Evolutionary conservation across 2,113 vertebrate species (phyloP).

Genomic region (Puffinus mauretanicus): DNA sequence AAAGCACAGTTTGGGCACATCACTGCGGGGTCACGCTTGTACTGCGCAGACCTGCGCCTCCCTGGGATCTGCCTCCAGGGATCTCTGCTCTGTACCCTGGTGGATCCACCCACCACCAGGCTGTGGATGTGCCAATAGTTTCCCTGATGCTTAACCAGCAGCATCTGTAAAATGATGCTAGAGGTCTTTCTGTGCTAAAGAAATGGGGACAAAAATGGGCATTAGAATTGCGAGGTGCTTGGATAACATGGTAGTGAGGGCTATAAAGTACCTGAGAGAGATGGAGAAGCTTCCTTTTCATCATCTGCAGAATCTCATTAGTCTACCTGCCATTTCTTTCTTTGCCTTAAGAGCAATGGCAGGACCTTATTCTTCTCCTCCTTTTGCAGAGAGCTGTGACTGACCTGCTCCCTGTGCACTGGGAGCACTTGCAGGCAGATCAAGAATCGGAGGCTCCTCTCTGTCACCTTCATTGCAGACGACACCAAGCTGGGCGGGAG

Average conservation of each 20-base stretch:
- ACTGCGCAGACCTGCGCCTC: neutral
- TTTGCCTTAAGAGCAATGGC: neutral
- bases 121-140: neutral
- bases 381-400: neutral
- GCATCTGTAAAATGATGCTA: neutral
- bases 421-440: neutral
- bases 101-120: neutral
- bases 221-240: neutral
- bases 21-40: rapidly evolving
- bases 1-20: neutral
- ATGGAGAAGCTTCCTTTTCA: neutral
- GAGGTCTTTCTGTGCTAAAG: neutral
- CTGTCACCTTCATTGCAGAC: neutral
- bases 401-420: neutral
- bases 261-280: neutral
- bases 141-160: neutral
- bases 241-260: neutral
- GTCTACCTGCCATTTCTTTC: neutral
- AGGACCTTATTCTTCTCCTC: neutral
- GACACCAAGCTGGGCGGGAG: no score
- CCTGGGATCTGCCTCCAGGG: neutral
- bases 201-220: neutral
- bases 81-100: neutral
- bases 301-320: neutral
- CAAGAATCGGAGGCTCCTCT: neutral